Evolutionary conservation across 2,113 vertebrate genomes (phyloP).

Genomic region (Urocolius indicus): DNA sequence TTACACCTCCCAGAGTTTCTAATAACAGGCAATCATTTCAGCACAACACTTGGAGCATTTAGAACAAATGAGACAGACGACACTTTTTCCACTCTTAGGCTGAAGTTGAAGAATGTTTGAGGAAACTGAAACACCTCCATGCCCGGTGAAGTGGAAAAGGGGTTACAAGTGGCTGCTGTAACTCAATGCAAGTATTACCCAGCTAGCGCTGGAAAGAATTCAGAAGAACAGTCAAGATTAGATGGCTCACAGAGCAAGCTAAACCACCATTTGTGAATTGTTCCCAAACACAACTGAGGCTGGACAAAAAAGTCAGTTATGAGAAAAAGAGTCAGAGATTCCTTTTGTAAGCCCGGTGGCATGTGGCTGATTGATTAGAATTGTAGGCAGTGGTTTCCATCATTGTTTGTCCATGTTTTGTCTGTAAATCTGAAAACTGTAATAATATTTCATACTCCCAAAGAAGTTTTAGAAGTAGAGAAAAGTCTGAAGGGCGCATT

Average conservation of each 20-base stretch:
- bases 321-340: background rate
- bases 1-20: background rate
- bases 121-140: background rate
- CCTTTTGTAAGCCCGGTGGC: background rate
- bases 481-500: background rate
- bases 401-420: slow-evolving; percentile 3
- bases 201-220: background rate
- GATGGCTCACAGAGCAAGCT: background rate
- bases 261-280: background rate
- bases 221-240: background rate
- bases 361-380: slow-evolving; percentile 20
- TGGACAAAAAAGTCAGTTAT: background rate
- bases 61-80: background rate
- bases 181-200: background rate
- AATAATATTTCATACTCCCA: background rate
- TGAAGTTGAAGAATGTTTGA: background rate
- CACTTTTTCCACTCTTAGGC: background rate
- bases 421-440: slow-evolving; percentile 34
- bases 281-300: background rate
- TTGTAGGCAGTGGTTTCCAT: background rate
- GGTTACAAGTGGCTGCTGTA: background rate
- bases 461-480: background rate
- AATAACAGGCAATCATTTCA: background rate
- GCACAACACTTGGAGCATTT: background rate
- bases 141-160: background rate